Evolutionary conservation across 2,113 vertebrate species (phyloP).

Genomic region (Parus major): DNA sequence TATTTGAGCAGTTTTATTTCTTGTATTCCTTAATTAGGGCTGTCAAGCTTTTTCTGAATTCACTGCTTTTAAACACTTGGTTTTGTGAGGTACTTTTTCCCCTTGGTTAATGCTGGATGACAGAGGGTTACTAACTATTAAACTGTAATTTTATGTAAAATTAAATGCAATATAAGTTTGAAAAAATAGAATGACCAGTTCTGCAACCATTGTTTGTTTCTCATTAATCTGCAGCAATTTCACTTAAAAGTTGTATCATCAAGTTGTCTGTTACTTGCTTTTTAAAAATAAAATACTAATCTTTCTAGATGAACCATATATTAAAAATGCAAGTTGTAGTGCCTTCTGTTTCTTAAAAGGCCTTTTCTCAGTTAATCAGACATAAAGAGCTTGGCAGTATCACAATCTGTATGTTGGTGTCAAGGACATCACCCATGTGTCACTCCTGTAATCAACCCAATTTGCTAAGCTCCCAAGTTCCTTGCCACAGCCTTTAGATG

Average conservation of each 20-base stretch:
- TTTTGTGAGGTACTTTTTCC: neutral
- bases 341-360: neutral
- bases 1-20: neutral
- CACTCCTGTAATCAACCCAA: constrained; percentile 49
- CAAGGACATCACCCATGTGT: constrained; percentile 32
- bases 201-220: neutral
- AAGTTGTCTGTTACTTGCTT: neutral
- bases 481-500: neutral
- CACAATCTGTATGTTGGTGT: neutral
- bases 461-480: constrained; percentile 47
- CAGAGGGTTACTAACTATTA: neutral
- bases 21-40: neutral
- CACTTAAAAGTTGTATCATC: neutral
- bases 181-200: constrained; percentile 13
- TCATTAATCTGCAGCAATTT: neutral
- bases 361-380: constrained; percentile 17
- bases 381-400: neutral
- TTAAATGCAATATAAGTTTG: neutral
- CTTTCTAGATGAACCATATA: neutral
- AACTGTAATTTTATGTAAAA: constrained; percentile 26
- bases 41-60: neutral
- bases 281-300: constrained; percentile 3
- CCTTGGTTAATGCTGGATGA: neutral
- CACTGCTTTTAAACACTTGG: neutral
- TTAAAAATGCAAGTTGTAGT: neutral